Base-by-base conservation (phyloP, 2,113 vertebrate species). In the Cairina moschata region DNA sequence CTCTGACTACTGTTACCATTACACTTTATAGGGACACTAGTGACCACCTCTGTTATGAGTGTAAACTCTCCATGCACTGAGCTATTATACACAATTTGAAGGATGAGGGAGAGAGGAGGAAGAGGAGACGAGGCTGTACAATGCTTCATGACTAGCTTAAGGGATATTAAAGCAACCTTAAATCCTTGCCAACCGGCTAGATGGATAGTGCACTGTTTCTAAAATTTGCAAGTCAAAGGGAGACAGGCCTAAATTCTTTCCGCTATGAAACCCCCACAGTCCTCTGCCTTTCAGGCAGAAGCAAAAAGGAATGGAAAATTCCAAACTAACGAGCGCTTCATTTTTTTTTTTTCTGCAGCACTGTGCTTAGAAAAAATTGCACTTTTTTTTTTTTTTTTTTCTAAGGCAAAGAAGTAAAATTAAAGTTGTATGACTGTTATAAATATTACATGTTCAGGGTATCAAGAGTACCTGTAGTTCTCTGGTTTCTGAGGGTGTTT, bases 351-450 rank as follows among this genome's bases (percentile, higher is more conserved):
- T 88, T 88, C 90, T 97, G 74, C 91, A 96, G 83, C 93, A 91
- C 95, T 96, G 96, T 95, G 95, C 88, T 96, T 96, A 97, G 92
- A 95, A 94, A 94, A 97, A 97, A 96, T 86, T 93, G 93, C 71
- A 87, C 79, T 97, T 22, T 97, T 93, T 83, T 97, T 97, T 91
- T 91, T 23, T 92, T 97, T 97, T 95, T 83, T 95, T 97, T 97
- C 93, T 91, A 93, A 91, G 96, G 95, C 93, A 97, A 97, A 97
- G 94, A 96, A 96, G 91, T 93, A 97, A 98, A 98, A 98, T 98
- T 98, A 98, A 98, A 98, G 92, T 98, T 98, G 97, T 97, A 98
- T 98, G 97, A 97, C 94, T 95, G 88, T 97, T 96, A 98, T 98
- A 98, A 98, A 98, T 98, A 98, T 98, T 98, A 94, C 94, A 98